Evolutionary conservation across 2,113 vertebrate species (phyloP).

Genomic region (Cryptomyrus ogoouensis): DNA sequence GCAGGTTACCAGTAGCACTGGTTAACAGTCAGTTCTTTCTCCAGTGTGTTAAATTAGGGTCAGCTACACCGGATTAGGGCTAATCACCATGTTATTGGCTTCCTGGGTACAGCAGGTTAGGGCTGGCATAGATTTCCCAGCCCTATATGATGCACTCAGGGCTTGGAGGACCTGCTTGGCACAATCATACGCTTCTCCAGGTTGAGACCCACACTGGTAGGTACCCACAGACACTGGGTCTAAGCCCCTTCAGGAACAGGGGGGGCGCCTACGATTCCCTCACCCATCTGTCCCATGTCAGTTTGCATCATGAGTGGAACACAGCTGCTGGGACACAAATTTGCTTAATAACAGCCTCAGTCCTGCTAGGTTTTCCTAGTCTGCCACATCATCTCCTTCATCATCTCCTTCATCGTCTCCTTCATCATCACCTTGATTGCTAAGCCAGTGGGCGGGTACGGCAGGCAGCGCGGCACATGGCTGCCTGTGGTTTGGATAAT

Average conservation of each 20-base stretch:
- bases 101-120: background rate
- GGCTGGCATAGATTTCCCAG: background rate
- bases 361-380: background rate
- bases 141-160: background rate
- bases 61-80: background rate
- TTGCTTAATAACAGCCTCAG: background rate
- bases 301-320: background rate
- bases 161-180: background rate
- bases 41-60: background rate
- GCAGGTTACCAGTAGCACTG: background rate
- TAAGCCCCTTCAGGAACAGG: background rate
- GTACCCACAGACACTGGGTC: background rate
- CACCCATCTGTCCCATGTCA: background rate
- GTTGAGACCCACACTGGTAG: background rate
- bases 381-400: background rate
- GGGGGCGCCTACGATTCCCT: background rate
- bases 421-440: slow-evolving; percentile 7
- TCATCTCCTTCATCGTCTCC: background rate
- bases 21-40: background rate
- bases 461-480: background rate
- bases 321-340: background rate
- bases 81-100: background rate
- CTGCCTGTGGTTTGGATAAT: slow-evolving; percentile 2
- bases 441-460: background rate
- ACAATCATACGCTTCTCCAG: background rate